Conservation (phyloP, 1,140 invertebrate species). For the Hormaphis cornu region DNA sequence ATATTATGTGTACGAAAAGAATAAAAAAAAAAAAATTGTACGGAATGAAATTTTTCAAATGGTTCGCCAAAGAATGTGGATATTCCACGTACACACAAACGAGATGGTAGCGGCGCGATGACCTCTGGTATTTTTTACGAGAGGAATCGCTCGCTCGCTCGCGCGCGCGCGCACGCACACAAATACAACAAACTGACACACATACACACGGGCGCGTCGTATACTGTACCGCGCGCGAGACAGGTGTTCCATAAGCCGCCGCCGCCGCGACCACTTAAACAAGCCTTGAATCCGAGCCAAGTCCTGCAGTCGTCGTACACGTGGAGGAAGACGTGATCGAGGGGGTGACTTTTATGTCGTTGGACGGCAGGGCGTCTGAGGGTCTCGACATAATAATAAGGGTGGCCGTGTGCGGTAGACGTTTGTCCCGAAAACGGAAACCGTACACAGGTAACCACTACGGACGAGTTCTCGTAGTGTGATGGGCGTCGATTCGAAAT, state of each 20-base stretch:
- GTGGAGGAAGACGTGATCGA: conserved; percentile 4
- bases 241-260: conserved; percentile 31
- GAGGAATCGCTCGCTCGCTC: conserved; percentile 23
- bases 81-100: conserved; percentile 30
- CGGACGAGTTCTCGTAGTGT: no score
- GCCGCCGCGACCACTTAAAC: conserved; percentile 23
- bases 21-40: conserved; percentile 19
- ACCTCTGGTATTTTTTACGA: conserved; percentile 32
- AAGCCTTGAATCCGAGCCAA: conserved; percentile 29
- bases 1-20: conserved; percentile 3
- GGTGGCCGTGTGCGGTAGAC: no score
- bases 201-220: no score
- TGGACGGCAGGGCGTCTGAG: no score
- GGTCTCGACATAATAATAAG: no score
- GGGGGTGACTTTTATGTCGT: background rate
- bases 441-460: no score
- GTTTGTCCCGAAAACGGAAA: no score
- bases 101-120: conserved; percentile 28
- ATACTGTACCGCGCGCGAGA: no score
- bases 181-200: no score
- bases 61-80: conserved; percentile 31
- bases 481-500: no score
- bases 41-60: conserved; percentile 18
- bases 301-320: conserved; percentile 19
- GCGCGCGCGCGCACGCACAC: no score